Percentiles rank a stretch among this genome's conserved stretches.
Evolutionary conservation across 2,888 invertebrate genomes (phyloP).

Genomic region (Melangyna quadrimaculata): DNA sequence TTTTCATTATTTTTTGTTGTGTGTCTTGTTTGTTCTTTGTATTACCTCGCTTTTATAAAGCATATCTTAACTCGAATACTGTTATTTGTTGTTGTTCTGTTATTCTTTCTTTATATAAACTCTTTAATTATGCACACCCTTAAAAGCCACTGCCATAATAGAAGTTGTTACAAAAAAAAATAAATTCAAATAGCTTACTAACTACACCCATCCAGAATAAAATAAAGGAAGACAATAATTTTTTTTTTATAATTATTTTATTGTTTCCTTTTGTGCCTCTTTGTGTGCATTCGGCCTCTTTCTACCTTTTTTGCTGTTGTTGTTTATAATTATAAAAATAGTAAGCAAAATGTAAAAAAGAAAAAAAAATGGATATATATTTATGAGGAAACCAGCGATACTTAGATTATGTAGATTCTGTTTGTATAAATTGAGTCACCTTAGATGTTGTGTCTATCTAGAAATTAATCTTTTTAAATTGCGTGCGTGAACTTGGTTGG

Average conservation of each 20-base stretch:
- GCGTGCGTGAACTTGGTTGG: neutral
- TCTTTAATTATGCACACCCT: constrained; percentile 6
- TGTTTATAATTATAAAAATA: neutral
- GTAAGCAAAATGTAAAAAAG: neutral
- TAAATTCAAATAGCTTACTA: neutral
- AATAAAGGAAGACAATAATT: neutral
- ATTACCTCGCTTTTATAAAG: neutral
- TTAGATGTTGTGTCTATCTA: neutral
- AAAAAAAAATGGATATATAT: neutral
- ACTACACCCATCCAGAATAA: neutral
- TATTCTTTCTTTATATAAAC: neutral
- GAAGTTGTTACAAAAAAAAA: neutral
- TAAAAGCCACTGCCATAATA: neutral
- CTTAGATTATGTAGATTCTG: neutral
- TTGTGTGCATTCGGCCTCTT: no score
- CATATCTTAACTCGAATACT: neutral
- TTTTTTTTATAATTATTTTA: neutral
- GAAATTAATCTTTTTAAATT: neutral
- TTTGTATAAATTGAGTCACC: neutral
- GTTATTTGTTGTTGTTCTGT: neutral
- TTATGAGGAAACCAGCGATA: neutral
- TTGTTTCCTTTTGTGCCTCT: neutral
- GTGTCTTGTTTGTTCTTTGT: neutral
- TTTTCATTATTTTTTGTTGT: neutral
- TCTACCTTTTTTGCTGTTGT: neutral